These are phyloP conservation scores for Drosophila baimaii DNA, from an alignment of 1,140 invertebrate species.

Conservation along the genomic window DNA sequence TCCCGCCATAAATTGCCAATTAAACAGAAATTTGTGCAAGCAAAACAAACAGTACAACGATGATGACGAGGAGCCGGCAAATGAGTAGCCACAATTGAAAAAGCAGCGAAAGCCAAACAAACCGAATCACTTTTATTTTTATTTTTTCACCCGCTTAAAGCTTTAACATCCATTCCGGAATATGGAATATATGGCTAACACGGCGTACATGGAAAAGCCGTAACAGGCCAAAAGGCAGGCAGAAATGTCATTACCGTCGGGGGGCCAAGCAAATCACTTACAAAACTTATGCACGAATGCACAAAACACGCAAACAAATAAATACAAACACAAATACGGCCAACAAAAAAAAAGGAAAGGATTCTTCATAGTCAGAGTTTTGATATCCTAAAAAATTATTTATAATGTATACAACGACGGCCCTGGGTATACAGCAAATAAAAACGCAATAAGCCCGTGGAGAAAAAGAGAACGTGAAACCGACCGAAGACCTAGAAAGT, in stretches of 20 bases:
- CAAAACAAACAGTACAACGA: slow-evolving; percentile 50
- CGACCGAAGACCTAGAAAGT: slow-evolving; percentile 41
- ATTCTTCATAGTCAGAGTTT: slow-evolving; percentile 31
- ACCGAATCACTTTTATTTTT: slow-evolving; percentile 24
- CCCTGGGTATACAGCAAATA: slow-evolving; percentile 21
- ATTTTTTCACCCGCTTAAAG: slow-evolving; percentile 23
- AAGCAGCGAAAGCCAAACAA: slow-evolving; percentile 36
- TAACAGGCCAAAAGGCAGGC: slow-evolving; percentile 40
- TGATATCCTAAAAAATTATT: slow-evolving; percentile 53
- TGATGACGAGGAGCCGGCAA: slow-evolving; percentile 9
- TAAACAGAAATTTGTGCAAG: slow-evolving; percentile 68
- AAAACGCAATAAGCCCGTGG: slow-evolving; percentile 31
- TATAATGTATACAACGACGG: slow-evolving; percentile 58
- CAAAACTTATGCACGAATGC: slow-evolving; percentile 81
- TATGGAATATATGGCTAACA: too few species aligned
- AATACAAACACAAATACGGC: slow-evolving; percentile 11
- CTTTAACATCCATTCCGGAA: too few species aligned
- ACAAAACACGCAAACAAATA: slow-evolving; percentile 74
- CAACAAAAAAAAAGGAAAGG: slow-evolving; percentile 19
- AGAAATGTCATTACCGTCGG: slow-evolving; percentile 72
- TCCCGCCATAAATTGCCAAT: slow-evolving; percentile 58
- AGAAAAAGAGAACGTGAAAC: slow-evolving; percentile 26
- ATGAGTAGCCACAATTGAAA: slow-evolving; percentile 49
- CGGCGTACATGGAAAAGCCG: slow-evolving; percentile 35
- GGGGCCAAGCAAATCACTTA: slow-evolving; percentile 74